Conservation (phyloP, 2,113 vertebrate species). For the Carassius carassius region DNA sequence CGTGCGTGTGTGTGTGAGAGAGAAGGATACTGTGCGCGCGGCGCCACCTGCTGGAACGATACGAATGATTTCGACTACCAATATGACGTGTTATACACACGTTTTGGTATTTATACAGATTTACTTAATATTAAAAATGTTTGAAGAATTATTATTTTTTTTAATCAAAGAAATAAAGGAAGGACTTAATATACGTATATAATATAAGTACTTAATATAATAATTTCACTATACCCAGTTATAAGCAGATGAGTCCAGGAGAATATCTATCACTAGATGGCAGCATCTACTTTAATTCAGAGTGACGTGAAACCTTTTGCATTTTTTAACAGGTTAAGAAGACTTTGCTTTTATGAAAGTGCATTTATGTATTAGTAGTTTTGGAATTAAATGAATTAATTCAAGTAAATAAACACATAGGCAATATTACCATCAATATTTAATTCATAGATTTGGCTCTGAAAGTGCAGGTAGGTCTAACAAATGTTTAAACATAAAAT, state of each 20-base stretch:
- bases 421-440: background rate
- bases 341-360: background rate
- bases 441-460: no score
- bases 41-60: slow-evolving; percentile 28
- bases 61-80: no score
- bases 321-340: background rate
- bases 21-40: background rate
- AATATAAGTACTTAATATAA: no score
- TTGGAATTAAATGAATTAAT: no score
- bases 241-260: background rate
- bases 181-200: no score
- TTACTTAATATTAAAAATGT: no score
- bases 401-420: background rate
- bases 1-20: no score
- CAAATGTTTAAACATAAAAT: background rate
- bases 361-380: background rate
- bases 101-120: background rate
- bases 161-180: background rate
- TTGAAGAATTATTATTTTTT: no score
- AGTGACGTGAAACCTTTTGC: background rate
- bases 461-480: background rate
- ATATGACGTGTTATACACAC: background rate
- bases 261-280: slow-evolving; percentile 29
- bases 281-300: background rate
- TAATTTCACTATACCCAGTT: background rate